Evolutionary conservation across 2,888 invertebrate species (phyloP).

Genomic region (Pedicia rivosa): DNA sequence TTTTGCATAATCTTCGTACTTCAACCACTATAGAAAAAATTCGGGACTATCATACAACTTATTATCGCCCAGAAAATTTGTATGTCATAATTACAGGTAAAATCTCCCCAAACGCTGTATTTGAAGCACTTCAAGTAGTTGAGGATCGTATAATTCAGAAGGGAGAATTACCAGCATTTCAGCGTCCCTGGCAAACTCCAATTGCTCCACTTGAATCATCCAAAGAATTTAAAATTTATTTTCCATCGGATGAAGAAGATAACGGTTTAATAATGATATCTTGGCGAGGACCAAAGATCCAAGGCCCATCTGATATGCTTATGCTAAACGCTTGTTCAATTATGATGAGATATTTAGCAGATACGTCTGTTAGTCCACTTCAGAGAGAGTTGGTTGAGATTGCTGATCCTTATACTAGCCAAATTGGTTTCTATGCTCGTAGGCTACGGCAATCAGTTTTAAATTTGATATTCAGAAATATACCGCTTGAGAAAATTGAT

Average conservation of each 20-base stretch:
- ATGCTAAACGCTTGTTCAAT: slow-evolving; percentile 47
- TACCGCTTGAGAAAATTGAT: slow-evolving; percentile 49
- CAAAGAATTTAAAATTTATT: slow-evolving; percentile 31
- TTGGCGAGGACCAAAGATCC: slow-evolving; percentile 66
- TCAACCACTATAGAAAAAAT: slow-evolving; percentile 70
- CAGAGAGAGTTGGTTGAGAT: slow-evolving; percentile 70
- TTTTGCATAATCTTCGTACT: slow-evolving; percentile 65
- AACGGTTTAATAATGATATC: slow-evolving; percentile 62
- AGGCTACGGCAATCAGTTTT: slow-evolving; percentile 59
- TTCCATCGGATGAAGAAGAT: slow-evolving; percentile 67
- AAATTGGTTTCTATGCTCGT: slow-evolving; percentile 41
- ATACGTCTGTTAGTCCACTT: slow-evolving; percentile 74
- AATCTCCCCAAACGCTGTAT: slow-evolving; percentile 57
- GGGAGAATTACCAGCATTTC: slow-evolving; percentile 35
- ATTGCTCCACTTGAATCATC: slow-evolving; percentile 46
- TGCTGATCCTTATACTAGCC: slow-evolving; percentile 64
- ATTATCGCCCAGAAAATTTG: slow-evolving; percentile 79
- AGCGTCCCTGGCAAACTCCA: slow-evolving; percentile 59
- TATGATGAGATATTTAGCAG: slow-evolving; percentile 68
- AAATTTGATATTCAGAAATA: slow-evolving; percentile 57
- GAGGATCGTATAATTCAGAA: slow-evolving; percentile 50
- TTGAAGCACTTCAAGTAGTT: slow-evolving; percentile 49
- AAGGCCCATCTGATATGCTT: slow-evolving; percentile 34
- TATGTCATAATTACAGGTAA: slow-evolving; percentile 71
- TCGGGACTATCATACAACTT: slow-evolving; percentile 62